Base-by-base conservation (phyloP, 2,113 vertebrate species). In the Romanogobio albipinnatus region DNA sequence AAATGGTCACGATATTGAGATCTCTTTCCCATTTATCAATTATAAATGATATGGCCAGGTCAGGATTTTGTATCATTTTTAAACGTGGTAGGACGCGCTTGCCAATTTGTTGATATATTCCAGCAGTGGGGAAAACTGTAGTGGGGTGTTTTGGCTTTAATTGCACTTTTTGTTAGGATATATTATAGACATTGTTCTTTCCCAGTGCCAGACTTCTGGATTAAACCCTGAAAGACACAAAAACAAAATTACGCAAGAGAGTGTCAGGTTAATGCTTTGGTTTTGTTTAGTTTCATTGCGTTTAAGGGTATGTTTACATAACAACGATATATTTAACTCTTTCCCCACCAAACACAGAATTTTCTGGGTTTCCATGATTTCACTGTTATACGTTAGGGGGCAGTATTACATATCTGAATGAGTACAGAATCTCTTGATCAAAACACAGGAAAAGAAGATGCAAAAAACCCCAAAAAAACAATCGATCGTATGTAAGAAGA, bases 21-120 rank as follows among this genome's bases (percentile, higher is more conserved):
- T 82, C 19, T 22, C 45, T 68, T 68, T 68, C 59, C n/a, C 14
- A 80, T 82, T 81, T 70, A 82, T 82, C 51, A 71, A 71, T 82
- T 73, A 82, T 19, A 73, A 82, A 82, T 70, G 1, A 39, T 82
- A 24, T 71, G 22, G 13, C 71, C 7, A 66, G 29, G 80, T 56
- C 64, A 43, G 64, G 80, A 68, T 82, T 68, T 56, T 70, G 10
- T 56, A 56, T 70, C 5, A 24, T 36, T 70, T 49, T 8, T 39
- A 4, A 19, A 3, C 61, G 22, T 8, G 29, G 29, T 43, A 33
- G 33, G 29, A 58, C 10, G 33, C 1, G 19, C 66, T 82, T 82
- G 81, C 66, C 81, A 82, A 71, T 71, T 70, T 71, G 66, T 71
- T 82, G 49, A 56, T 56, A 36, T 71, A 82, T 71, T 82, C 13